Base-by-base conservation (phyloP, 2,113 vertebrate genomes). In the Raja brachyura region DNA sequence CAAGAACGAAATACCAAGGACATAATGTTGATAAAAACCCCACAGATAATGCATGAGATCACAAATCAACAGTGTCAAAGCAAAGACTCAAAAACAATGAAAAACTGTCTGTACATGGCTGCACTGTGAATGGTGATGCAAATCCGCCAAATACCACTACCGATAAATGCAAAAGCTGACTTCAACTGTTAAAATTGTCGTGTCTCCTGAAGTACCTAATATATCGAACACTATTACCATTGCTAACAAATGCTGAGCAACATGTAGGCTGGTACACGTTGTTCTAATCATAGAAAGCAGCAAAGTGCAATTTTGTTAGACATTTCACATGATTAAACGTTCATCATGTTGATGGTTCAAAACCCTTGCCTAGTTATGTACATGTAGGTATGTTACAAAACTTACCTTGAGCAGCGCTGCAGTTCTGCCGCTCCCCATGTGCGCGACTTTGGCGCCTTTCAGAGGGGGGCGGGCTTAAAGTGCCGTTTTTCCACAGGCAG, bases 11-110 rank as follows among this genome's bases (percentile, higher is more conserved):
- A 94, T 94, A 93, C 90, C 93, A 93, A 88, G 93, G 68, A 93
- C n/a, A 94, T 93, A 93, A 95, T 74, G 93, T 88, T 95, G 94
- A 93, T 93, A 94, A 18, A 10, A 66, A 48, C 0, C 39, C 39
- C 0, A 8, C 94, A 94, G 94, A 94, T 95, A 93, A 95, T 95
- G 94, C 93, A 94, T 95, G 83, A 10, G n/a, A 94, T 94, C 92
- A 94, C 93, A 94, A 95, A 94, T 94, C 94, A 86, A 77, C 56
- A 93, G 68, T 9, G 39, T 0, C 0, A 94, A 94, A 94, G 93
- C 95, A 93, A 93, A 94, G 93, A 93, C 93, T 1, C 76, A 93
- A 94, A 95, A 94, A 94, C 94, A 95, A 94, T 0, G 66, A 95
- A 75, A 93, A 0, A 48, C 3, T 48, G 39, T 93, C 93, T 94